phyloP scores from a whole-genome alignment of 1,140 invertebrate genomes.

The Cyclina sinensis region DNA sequence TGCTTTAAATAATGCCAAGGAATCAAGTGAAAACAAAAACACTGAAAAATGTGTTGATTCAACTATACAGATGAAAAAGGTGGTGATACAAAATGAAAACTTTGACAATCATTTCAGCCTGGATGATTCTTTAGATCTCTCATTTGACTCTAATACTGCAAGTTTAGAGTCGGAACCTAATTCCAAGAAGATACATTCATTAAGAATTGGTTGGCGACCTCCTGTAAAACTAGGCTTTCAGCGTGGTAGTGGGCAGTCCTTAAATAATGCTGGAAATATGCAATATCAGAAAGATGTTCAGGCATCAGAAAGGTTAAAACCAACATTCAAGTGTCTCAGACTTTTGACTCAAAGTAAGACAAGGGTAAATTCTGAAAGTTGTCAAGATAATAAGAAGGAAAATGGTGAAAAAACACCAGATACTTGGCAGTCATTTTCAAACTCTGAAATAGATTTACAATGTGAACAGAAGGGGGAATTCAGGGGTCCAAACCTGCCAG shows the following conservation, averaged over 20 bases:
- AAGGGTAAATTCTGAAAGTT: neutral
- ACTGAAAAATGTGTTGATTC: too few species aligned
- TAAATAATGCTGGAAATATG: neutral
- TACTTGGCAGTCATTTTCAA: neutral
- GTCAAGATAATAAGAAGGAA: neutral
- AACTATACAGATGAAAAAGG: neutral
- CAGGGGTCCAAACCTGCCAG: neutral
- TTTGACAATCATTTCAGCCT: neutral
- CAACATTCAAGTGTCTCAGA: slow-evolving; percentile 40
- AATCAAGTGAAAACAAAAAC: neutral
- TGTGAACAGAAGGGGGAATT: neutral
- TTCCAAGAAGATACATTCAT: neutral
- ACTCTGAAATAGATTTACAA: neutral
- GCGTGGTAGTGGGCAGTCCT: neutral
- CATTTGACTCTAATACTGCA: neutral
- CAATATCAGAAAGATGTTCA: neutral
- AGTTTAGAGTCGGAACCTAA: neutral
- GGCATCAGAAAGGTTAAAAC: slow-evolving; percentile 5
- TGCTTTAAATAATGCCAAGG: too few species aligned
- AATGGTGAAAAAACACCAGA: neutral
- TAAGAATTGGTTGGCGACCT: slow-evolving; percentile 58
- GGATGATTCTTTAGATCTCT: slow-evolving; percentile 48
- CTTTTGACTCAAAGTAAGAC: neutral
- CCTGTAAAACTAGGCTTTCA: slow-evolving; percentile 23
- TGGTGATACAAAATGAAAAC: neutral